phyloP scores from a whole-genome alignment of 1,140 invertebrate genomes.

The Danaus plexippus region DNA sequence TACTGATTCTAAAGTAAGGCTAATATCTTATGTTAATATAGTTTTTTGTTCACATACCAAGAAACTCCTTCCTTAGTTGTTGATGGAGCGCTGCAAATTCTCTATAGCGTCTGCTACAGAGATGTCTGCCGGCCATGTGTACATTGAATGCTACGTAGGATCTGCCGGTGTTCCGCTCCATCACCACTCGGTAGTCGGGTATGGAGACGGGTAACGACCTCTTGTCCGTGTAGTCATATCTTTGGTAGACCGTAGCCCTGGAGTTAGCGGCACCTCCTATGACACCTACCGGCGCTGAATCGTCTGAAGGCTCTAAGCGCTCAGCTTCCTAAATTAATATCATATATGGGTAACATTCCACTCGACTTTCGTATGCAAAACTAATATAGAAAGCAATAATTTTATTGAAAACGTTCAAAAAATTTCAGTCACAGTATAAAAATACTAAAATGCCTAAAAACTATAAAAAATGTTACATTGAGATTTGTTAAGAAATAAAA shows the following conservation, averaged over 20 bases:
- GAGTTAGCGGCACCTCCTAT: conserved; percentile 59
- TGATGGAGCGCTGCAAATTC: conserved; percentile 95
- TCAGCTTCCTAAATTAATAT: conserved; percentile 80
- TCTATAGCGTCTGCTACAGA: conserved; percentile 95
- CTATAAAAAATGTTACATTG: no score
- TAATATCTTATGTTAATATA: no score
- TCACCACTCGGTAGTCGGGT: conserved; percentile 76
- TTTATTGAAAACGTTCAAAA: no score
- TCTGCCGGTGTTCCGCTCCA: conserved; percentile 84
- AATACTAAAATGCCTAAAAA: no score
- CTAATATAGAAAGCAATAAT: no score
- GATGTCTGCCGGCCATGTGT: conserved; percentile 97
- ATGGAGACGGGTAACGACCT: conserved; percentile 98
- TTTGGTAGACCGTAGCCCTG: conserved; percentile 50
- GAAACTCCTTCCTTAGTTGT: conserved; percentile 95
- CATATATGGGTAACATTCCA: neutral
- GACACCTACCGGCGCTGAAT: conserved; percentile 90
- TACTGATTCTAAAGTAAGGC: no score
- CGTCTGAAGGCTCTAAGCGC: conserved; percentile 89
- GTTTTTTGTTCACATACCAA: conserved; percentile 69
- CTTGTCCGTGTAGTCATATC: conserved; percentile 95
- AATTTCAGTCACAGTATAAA: no score
- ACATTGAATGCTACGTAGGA: conserved; percentile 98
- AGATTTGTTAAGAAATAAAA: no score
- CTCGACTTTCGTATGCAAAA: no score